Percentiles rank a stretch among this genome's conserved stretches.
These are phyloP conservation scores for Coendou prehensilis DNA, from an alignment of 2,797 vertebrate genomes.

Conservation along the genomic window DNA sequence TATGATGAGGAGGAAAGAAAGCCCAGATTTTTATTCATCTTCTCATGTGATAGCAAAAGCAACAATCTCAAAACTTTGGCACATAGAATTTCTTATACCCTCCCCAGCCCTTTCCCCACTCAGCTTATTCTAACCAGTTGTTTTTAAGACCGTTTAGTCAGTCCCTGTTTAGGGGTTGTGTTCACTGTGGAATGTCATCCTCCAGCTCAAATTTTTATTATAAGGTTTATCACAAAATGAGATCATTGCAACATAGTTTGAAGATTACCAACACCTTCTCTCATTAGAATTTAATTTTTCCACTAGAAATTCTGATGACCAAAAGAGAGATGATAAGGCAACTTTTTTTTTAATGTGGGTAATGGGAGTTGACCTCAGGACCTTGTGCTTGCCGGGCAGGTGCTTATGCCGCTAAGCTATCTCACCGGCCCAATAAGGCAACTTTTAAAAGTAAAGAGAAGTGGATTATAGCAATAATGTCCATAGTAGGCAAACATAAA, in stretches of 20 bases:
- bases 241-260: constrained; percentile 38
- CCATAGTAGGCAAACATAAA: constrained; percentile 37
- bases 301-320: constrained; percentile 16
- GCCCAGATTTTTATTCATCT: neutral
- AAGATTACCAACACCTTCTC: neutral
- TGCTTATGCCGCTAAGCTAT: too few species aligned
- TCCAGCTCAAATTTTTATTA: constrained; percentile 8
- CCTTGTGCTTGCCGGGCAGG: too few species aligned
- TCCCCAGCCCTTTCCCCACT: neutral
- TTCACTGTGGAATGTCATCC: neutral
- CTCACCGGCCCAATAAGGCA: neutral
- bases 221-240: neutral
- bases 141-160: neutral
- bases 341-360: neutral
- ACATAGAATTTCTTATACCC: neutral
- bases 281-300: constrained; percentile 34
- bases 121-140: neutral
- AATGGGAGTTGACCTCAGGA: too few species aligned
- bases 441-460: neutral
- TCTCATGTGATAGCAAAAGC: neutral
- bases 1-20: neutral
- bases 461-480: constrained; percentile 10
- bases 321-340: constrained; percentile 20
- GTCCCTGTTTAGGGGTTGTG: neutral
- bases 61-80: neutral